These are phyloP conservation scores for Clarias pachynema DNA, from an alignment of 2,797 vertebrate genomes.

Conservation along the genomic window DNA sequence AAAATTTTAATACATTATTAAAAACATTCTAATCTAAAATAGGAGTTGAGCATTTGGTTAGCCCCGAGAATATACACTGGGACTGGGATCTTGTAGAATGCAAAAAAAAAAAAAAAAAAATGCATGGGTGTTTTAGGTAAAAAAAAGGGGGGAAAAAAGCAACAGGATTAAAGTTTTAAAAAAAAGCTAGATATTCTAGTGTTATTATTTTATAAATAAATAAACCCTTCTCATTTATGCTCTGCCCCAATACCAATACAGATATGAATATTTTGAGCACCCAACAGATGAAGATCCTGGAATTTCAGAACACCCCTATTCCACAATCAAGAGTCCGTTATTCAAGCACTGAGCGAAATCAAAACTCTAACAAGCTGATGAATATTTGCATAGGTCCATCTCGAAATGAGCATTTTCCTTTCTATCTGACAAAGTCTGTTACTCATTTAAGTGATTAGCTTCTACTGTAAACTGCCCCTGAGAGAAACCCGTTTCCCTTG, in stretches of 20 bases:
- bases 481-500: conserved; percentile 75
- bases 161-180: too few relatives aligned
- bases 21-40: background rate
- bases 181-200: too few relatives aligned
- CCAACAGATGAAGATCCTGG: background rate
- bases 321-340: background rate
- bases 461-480: conserved; percentile 71
- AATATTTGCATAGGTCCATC: conserved; percentile 44
- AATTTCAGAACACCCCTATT: background rate
- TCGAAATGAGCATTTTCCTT: conserved; percentile 30
- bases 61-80: background rate
- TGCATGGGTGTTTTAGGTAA: too few relatives aligned
- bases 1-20: background rate
- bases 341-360: background rate
- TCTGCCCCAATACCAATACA: background rate
- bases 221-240: too few relatives aligned
- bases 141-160: too few relatives aligned
- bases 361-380: conserved; percentile 43
- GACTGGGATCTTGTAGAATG: background rate
- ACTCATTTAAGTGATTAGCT: conserved; percentile 73
- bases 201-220: too few relatives aligned
- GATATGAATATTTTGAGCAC: background rate
- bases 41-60: background rate
- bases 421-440: conserved; percentile 50
- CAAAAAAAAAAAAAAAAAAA: background rate